Conservation (phyloP, 1,140 invertebrate species). For the Halictus rubicundus region DNA sequence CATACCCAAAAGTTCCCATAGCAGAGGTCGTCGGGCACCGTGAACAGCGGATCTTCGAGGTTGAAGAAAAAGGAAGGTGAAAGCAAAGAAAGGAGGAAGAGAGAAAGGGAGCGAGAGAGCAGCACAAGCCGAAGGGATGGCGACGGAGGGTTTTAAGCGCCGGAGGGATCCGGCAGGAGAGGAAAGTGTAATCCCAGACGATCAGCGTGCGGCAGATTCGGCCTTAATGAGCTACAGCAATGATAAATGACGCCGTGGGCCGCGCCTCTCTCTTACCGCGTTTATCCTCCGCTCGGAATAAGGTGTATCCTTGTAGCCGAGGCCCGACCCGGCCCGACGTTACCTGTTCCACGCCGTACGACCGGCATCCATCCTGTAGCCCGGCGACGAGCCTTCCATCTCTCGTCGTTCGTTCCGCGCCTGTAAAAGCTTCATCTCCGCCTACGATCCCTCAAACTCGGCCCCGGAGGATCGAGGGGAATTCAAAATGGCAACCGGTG, state of each 20-base stretch:
- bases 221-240: slow-evolving; percentile 77
- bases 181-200: slow-evolving; percentile 76
- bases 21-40: neutral
- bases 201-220: slow-evolving; percentile 77
- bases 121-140: slow-evolving; percentile 25
- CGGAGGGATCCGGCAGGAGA: slow-evolving; percentile 63
- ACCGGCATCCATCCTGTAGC: slow-evolving; percentile 67
- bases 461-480: slow-evolving; percentile 68
- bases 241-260: slow-evolving; percentile 78
- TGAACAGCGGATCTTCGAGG: slow-evolving; percentile 19
- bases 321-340: slow-evolving; percentile 55
- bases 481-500: slow-evolving; percentile 78
- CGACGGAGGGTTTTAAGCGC: slow-evolving; percentile 67
- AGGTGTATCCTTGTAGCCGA: slow-evolving; percentile 68
- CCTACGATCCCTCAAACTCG: slow-evolving; percentile 80
- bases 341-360: slow-evolving; percentile 52
- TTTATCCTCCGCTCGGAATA: slow-evolving; percentile 70
- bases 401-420: slow-evolving; percentile 66
- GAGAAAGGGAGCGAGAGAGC: slow-evolving; percentile 7
- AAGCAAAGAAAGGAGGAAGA: slow-evolving; percentile 20
- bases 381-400: slow-evolving; percentile 67
- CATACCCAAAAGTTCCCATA: too few relatives aligned
- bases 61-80: slow-evolving; percentile 24
- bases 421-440: slow-evolving; percentile 77
- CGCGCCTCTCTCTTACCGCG: slow-evolving; percentile 68